Evolutionary conservation across 2,797 vertebrate species (phyloP), one percentile per base, ranked within the genome.

Genomic region (Neostethus bicornis): DNA sequence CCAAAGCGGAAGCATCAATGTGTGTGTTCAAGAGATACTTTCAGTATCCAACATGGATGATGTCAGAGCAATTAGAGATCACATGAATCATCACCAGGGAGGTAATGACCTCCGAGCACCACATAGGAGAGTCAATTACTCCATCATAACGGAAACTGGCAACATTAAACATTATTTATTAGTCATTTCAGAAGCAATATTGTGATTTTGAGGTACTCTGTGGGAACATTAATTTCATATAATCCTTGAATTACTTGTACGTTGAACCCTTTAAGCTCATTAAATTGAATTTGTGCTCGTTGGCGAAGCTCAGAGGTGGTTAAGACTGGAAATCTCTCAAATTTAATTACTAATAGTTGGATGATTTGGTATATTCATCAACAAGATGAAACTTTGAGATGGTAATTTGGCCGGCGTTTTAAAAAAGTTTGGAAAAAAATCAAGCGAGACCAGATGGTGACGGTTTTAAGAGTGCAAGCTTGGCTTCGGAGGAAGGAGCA

Each of bases 21-120:
- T 31, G 61, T 47, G 70, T 38, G 51, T 68, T 70, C 70, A 73
- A 55, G 62, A 61, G 62, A 71, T 43, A 37, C 70, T 7, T 63
- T 50, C 52, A 51, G 76, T 51, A 29, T 81, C 64, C 78, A 79
- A 75, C 77, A 64, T 64, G 62, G 80, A 72, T 83, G 84, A 87
- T 80, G 84, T 87, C 85, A 80, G 83, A 70, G 80, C 84, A 87
- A 89, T 87, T 85, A 87, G 60, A 44, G 69, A 81, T 69, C 73
- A 75, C 75, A 77, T 81, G 75, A 74, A 75, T 81, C 76, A 87
- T 70, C 73, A 52, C 52, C 44, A 55, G 77, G 80, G 83, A 77
- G 77, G 83, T 77, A 86, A 87, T 62, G 75, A 85, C 81, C 75
- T 81, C 64, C 35, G 69, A 78, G 70, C 75, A 39, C 32, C 75